These are phyloP conservation scores for Hedychridium roseum DNA, from an alignment of 2,888 invertebrate species.

Conservation along the genomic window DNA sequence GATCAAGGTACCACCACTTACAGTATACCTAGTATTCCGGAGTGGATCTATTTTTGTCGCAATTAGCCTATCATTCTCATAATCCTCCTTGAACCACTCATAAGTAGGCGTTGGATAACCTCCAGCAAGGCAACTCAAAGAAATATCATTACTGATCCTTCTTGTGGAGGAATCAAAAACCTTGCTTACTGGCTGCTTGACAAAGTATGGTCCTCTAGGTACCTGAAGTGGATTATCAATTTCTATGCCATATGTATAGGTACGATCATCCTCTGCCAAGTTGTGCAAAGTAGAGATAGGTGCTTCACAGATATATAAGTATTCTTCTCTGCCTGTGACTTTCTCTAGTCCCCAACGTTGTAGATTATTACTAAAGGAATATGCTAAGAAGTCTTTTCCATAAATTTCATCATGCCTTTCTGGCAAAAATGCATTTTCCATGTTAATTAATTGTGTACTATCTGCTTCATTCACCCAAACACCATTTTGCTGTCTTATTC, in stretches of 20 bases:
- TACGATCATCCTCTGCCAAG: slow-evolving; percentile 76
- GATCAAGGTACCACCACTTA: slow-evolving; percentile 91
- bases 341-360: slow-evolving; percentile 88
- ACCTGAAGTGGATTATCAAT: slow-evolving; percentile 81
- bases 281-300: slow-evolving; percentile 77
- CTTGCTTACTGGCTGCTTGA: slow-evolving; percentile 82
- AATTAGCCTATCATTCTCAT: slow-evolving; percentile 78
- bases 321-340: slow-evolving; percentile 78
- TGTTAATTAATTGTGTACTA: slow-evolving; percentile 77
- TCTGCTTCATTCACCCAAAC: slow-evolving; percentile 87
- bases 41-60: slow-evolving; percentile 82
- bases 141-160: slow-evolving; percentile 76
- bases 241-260: slow-evolving; percentile 86
- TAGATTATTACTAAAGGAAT: slow-evolving; percentile 68
- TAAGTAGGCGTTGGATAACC: slow-evolving; percentile 92
- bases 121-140: slow-evolving; percentile 81
- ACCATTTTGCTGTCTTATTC: slow-evolving; percentile 78
- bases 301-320: slow-evolving; percentile 89
- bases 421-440: slow-evolving; percentile 85
- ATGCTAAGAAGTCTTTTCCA: slow-evolving; percentile 79
- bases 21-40: slow-evolving; percentile 76
- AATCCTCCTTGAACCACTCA: slow-evolving; percentile 89
- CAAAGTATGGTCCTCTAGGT: slow-evolving; percentile 88
- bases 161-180: slow-evolving; percentile 83
- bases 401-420: slow-evolving; percentile 66